Conservation (phyloP, 2,113 vertebrate genomes). For the Rhinolophus ferrumequinum region DNA sequence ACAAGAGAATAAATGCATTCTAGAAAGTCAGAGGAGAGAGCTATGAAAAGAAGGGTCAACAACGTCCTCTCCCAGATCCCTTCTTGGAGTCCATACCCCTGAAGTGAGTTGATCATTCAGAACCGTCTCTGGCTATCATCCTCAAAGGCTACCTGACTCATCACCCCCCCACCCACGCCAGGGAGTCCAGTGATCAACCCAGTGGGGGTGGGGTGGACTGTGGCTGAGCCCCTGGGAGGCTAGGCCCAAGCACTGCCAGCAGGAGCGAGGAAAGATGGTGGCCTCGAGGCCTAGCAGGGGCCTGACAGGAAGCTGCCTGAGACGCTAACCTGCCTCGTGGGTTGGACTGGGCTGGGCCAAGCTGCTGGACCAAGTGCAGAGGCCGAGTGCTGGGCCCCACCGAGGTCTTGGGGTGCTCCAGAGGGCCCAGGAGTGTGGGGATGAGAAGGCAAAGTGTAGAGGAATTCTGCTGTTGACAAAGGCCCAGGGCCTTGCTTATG, state of each 20-base stretch:
- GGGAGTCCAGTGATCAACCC: background rate
- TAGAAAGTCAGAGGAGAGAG: background rate
- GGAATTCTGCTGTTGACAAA: slow-evolving; percentile 43
- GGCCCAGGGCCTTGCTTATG: slow-evolving; percentile 56
- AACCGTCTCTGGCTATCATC: background rate
- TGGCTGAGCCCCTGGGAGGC: background rate
- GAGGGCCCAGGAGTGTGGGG: background rate
- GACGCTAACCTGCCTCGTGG: background rate
- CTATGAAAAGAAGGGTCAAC: background rate
- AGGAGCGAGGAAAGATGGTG: background rate
- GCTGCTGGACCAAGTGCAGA: background rate
- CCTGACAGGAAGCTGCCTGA: background rate
- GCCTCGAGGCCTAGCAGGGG: background rate
- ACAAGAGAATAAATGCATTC: background rate
- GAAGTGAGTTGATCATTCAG: no score
- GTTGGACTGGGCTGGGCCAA: background rate
- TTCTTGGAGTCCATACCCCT: background rate
- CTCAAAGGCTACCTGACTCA: background rate
- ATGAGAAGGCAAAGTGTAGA: background rate
- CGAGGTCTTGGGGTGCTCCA: slow-evolving; percentile 9
- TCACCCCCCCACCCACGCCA: no score
- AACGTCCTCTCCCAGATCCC: background rate
- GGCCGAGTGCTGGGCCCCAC: background rate
- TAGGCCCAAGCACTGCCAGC: background rate
- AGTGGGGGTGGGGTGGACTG: background rate